These are phyloP conservation scores for Ormyrus rosae DNA, from an alignment of 2,888 invertebrate species.

Conservation along the genomic window DNA sequence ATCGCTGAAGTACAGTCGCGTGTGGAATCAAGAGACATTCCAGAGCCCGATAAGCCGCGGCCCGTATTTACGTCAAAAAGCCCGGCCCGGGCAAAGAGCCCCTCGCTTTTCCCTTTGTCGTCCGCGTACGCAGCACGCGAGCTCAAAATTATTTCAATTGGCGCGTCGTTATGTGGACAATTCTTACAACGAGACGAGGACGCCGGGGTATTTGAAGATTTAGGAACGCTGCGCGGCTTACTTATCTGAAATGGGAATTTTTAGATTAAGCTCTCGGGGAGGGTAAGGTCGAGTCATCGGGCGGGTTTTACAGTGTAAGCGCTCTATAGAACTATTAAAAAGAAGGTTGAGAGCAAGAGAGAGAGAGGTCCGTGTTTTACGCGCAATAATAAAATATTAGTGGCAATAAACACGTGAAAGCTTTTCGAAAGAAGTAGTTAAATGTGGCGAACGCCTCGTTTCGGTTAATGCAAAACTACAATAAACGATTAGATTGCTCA, in stretches of 20 bases:
- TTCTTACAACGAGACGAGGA: constrained; percentile 22
- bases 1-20: constrained; percentile 56
- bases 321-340: constrained; percentile 50
- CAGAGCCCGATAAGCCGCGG: constrained; percentile 53
- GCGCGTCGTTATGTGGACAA: constrained; percentile 40
- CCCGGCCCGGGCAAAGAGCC: background rate
- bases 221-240: constrained; percentile 10
- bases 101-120: background rate
- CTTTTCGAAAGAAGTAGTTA: constrained; percentile 34
- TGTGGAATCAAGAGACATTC: constrained; percentile 58
- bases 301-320: constrained; percentile 38
- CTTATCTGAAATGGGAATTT: constrained; percentile 15
- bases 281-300: background rate
- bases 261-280: constrained; percentile 29
- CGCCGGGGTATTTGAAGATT: constrained; percentile 40
- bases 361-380: constrained; percentile 22
- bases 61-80: constrained; percentile 56
- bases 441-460: constrained; percentile 9
- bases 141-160: constrained; percentile 51
- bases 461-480: constrained; percentile 31
- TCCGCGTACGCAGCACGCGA: constrained; percentile 38
- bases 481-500: constrained; percentile 17
- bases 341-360: background rate
- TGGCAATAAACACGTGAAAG: constrained; percentile 54
- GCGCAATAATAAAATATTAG: constrained; percentile 55